A percentile compares a stretch with the other conserved stretches of the same genome.
Evolutionary conservation across 2,888 invertebrate species (phyloP).

Genomic region (Thelaira solivaga): DNA sequence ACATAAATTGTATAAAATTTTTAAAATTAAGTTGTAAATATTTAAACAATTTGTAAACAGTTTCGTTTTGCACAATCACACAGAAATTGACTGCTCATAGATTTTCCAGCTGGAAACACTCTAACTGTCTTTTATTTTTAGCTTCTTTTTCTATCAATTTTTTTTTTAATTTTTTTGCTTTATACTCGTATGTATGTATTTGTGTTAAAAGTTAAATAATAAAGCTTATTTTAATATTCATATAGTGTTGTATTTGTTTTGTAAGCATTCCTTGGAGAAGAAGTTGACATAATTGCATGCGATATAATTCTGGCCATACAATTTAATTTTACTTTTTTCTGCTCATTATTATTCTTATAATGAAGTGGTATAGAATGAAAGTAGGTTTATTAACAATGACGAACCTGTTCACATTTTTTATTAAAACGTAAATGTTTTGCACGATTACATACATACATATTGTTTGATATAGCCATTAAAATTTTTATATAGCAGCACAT

Average conservation of each 20-base stretch:
- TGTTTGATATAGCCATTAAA: neutral
- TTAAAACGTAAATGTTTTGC: no score
- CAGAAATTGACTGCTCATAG: no score
- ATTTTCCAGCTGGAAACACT: no score
- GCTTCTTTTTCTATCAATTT: no score
- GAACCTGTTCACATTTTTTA: neutral
- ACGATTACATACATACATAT: neutral
- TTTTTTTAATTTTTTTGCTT: no score
- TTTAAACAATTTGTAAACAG: no score
- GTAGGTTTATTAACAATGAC: slow-evolving; percentile 11
- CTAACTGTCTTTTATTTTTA: no score
- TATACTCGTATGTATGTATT: neutral
- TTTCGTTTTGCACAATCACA: no score
- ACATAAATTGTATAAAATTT: no score
- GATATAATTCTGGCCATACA: slow-evolving; percentile 12
- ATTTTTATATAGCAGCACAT: neutral
- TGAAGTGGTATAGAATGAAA: slow-evolving; percentile 14
- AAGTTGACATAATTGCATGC: slow-evolving; percentile 52
- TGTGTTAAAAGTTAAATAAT: no score
- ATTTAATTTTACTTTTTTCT: slow-evolving; percentile 39
- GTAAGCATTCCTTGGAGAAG: neutral
- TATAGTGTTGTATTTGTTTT: slow-evolving; percentile 14
- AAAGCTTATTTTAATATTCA: slow-evolving; percentile 43
- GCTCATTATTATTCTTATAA: slow-evolving; percentile 33
- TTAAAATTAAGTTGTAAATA: no score